Conservation (phyloP, 1,140 invertebrate species). For the Charaxes varanes region DNA sequence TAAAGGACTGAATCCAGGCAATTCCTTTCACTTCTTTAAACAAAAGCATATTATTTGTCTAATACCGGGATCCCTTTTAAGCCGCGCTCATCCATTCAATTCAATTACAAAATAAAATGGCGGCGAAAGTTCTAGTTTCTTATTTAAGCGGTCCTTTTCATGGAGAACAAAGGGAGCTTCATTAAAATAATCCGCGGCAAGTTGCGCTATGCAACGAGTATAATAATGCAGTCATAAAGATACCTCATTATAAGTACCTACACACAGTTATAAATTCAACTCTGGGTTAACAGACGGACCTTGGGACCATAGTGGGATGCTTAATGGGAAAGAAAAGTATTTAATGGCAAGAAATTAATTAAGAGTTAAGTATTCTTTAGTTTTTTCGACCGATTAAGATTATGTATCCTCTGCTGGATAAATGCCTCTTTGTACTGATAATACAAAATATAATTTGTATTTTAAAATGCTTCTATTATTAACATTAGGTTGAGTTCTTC, state of each 20-base stretch:
- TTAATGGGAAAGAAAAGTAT: too few species aligned
- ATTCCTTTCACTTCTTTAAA: constrained; percentile 2
- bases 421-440: too few species aligned
- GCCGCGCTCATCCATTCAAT: constrained; percentile 41
- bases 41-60: constrained; percentile 23
- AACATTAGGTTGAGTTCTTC: too few species aligned
- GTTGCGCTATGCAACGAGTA: constrained; percentile 17
- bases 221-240: constrained; percentile 15
- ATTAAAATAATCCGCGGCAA: constrained; percentile 52
- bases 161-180: constrained; percentile 51
- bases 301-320: constrained; percentile 1
- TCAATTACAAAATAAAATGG: constrained; percentile 60
- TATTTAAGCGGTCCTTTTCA: constrained; percentile 53
- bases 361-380: too few species aligned
- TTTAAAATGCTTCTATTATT: too few species aligned
- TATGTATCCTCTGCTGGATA: too few species aligned
- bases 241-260: constrained; percentile 14
- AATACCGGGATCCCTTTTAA: constrained; percentile 30
- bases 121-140: constrained; percentile 55
- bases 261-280: constrained; percentile 8
- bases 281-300: constrained; percentile 5
- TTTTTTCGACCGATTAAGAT: too few species aligned
- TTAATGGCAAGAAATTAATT: too few species aligned
- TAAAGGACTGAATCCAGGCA: background rate
- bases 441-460: too few species aligned